Percentiles rank a stretch among this genome's conserved stretches.
phyloP scores from a whole-genome alignment of 1,140 invertebrate genomes.

The Hermetia illucens region DNA sequence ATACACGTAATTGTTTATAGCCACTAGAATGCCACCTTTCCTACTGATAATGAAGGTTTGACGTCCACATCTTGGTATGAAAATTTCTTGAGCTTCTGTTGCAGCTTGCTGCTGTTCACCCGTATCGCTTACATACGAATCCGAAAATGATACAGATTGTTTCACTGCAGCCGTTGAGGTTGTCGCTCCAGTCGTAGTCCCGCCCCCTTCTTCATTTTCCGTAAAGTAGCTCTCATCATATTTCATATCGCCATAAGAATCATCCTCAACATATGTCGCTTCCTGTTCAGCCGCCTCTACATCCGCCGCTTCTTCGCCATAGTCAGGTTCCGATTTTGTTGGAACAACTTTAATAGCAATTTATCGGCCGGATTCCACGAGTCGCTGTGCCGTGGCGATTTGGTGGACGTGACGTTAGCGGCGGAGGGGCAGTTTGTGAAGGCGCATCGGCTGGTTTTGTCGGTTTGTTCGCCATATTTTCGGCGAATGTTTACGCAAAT shows the following conservation, averaged over 20 bases:
- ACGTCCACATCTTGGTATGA: conserved; percentile 3
- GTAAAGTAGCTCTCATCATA: conserved; percentile 31
- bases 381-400: conserved; percentile 55
- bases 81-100: conserved; percentile 26
- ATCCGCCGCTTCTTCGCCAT: conserved; percentile 25
- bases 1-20: conserved; percentile 28
- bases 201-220: conserved; percentile 24
- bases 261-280: conserved; percentile 29
- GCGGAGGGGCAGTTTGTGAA: conserved; percentile 64
- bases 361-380: conserved; percentile 57
- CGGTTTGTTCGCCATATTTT: conserved; percentile 76
- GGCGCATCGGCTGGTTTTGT: conserved; percentile 68
- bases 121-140: conserved; percentile 9
- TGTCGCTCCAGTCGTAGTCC: conserved; percentile 11
- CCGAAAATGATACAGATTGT: conserved; percentile 8
- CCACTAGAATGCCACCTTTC: conserved; percentile 24
- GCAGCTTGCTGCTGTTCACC: conserved; percentile 26
- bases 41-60: conserved; percentile 27
- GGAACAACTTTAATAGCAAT: conserved; percentile 64
- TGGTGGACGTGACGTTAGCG: conserved; percentile 69
- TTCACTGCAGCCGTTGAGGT: conserved; percentile 26
- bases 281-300: conserved; percentile 20
- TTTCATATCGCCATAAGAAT: conserved; percentile 28
- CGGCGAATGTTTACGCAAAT: conserved; percentile 60
- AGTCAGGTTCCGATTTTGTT: conserved; percentile 50